phyloP scores from a whole-genome alignment of 2,113 vertebrate species.

The Pluvianellus socialis region DNA sequence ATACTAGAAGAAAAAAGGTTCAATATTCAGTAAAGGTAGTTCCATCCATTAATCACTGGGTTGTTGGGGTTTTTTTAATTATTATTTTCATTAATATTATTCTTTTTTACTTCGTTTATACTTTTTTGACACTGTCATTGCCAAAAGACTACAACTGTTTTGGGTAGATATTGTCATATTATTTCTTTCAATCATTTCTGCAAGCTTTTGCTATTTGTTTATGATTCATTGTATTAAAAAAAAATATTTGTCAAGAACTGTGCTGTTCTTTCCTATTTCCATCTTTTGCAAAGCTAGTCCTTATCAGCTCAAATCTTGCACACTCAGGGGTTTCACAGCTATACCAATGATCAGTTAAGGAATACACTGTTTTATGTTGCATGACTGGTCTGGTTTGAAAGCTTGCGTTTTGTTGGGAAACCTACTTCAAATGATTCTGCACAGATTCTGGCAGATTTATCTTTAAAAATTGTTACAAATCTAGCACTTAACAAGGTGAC shows the following conservation, averaged over 20 bases:
- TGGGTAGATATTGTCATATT: background rate
- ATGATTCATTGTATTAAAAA: background rate
- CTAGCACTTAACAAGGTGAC: background rate
- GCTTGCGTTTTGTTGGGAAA: background rate
- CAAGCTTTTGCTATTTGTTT: background rate
- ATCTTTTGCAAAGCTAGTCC: background rate
- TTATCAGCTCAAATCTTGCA: background rate
- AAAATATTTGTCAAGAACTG: background rate
- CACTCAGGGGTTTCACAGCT: background rate
- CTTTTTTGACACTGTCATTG: background rate
- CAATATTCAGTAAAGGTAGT: background rate
- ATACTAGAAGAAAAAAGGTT: background rate
- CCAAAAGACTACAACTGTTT: background rate
- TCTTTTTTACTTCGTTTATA: background rate
- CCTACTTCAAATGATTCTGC: background rate
- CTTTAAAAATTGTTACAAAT: background rate
- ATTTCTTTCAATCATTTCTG: background rate
- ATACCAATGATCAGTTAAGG: background rate
- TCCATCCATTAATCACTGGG: background rate
- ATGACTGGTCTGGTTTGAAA: background rate
- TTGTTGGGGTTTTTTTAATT: too few relatives aligned
- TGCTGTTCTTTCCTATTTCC: background rate
- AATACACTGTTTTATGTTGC: background rate
- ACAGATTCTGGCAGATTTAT: background rate
- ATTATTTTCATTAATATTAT: too few relatives aligned